Base-by-base conservation (phyloP, 2,888 invertebrate species). In the Quadroppia sp. region DNA sequence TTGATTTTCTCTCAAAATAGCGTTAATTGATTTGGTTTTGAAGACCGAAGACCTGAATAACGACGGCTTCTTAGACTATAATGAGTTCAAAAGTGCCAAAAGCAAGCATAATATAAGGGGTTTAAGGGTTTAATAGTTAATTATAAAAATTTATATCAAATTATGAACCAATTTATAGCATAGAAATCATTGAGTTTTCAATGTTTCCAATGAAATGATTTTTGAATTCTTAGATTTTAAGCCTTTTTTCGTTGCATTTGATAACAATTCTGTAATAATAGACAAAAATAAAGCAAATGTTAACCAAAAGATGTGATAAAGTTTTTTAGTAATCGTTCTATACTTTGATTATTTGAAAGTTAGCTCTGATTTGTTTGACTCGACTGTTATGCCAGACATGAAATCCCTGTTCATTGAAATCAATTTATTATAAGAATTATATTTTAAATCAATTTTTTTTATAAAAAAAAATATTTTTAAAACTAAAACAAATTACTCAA, bases 61-160 rank as follows among this genome's bases (percentile, higher is more conserved):
- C 20, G 72, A 72, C 56, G 72, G 72, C 42, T 72, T 59, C 36
- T 61, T 72, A 9, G 72, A 72, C 20, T 72, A 72, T 56, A 61
- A 36, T 30, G 72, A 72, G 42, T 72, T 61, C 42, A 40, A 36
- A 56, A 45, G 56, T n/a, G 72, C 72, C 11, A 72, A 56, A 61
- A 61, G 17, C 9, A 72, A 42, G 28, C 30, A 64, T 13, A 64
- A 64, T 20, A 17, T 61, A 7, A 50, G 23, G 13, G 25, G 53
- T 23, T 23, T 53, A 53, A 23, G 25, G 53, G 23, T 23, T 53
- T 45, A 2, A 20, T 23, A 25, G 2, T 53, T 53, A 23, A 53
- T 25, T 53, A 1, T 3, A 45, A 45, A 23, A n/a, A 7, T 50
- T 50, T 50, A 50, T n/a, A n/a, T n/a, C n/a, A n/a, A n/a, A n/a